These are phyloP conservation scores for Sebastes alutus DNA, from an alignment of 2,797 vertebrate genomes.

Conservation along the genomic window DNA sequence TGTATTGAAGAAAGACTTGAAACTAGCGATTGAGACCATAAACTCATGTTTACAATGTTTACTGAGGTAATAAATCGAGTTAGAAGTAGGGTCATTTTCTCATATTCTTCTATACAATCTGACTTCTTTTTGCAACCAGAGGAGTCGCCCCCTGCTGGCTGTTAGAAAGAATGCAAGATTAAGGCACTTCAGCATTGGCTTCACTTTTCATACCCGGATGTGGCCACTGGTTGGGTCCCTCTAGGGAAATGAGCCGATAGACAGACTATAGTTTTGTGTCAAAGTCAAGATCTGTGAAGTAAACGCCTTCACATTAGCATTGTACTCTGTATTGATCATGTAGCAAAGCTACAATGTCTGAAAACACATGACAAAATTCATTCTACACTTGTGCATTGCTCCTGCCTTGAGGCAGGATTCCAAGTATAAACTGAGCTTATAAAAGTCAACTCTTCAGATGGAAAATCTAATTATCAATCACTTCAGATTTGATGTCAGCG, in stretches of 20 bases:
- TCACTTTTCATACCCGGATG: too few relatives aligned
- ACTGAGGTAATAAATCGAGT: too few relatives aligned
- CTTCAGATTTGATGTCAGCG: background rate
- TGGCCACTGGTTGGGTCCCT: background rate
- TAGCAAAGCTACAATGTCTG: slow-evolving; percentile 2
- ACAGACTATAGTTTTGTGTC: background rate
- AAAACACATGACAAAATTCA: slow-evolving; percentile 30
- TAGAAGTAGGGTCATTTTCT: too few relatives aligned
- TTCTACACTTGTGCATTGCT: background rate
- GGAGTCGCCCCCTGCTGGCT: too few relatives aligned
- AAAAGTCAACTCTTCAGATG: background rate
- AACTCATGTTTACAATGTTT: too few relatives aligned
- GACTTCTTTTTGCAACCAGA: too few relatives aligned
- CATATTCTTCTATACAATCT: too few relatives aligned
- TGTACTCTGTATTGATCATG: slow-evolving; percentile 11
- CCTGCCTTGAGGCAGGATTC: background rate
- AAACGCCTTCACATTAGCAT: background rate
- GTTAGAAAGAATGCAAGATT: too few relatives aligned
- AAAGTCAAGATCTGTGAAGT: slow-evolving; percentile 9
- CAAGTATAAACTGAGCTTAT: background rate
- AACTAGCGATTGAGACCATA: too few relatives aligned
- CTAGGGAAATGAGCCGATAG: slow-evolving; percentile 9
- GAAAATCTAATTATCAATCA: background rate
- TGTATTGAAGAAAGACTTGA: too few relatives aligned
- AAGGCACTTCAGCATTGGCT: too few relatives aligned